Percentiles rank a stretch among this genome's conserved stretches.
Evolutionary conservation across 2,797 vertebrate genomes (phyloP).

Genomic region (Euphonia xanthogaster): DNA sequence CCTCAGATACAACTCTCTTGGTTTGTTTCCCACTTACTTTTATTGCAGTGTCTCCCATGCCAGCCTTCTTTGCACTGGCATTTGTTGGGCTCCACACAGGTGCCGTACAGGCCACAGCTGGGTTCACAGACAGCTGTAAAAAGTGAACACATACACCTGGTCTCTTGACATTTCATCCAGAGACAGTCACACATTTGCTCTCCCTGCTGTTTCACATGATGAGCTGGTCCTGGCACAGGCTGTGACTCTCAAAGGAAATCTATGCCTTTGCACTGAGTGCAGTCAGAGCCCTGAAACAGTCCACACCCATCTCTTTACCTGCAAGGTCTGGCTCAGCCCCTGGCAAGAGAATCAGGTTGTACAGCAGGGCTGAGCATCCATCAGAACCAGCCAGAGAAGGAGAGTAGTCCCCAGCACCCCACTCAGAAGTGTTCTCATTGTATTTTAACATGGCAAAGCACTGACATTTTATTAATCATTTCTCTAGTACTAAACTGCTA

Average conservation of each 20-base stretch:
- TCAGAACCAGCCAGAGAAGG: not conserved
- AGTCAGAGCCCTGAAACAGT: not conserved
- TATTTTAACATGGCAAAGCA: not conserved
- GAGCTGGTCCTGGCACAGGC: not conserved
- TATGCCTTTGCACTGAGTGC: not conserved
- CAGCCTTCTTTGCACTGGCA: slow-evolving; percentile 88
- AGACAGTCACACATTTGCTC: not conserved
- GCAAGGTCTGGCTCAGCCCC: not conserved
- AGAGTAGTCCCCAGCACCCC: not conserved
- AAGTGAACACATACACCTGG: not conserved
- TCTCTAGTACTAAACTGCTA: not conserved
- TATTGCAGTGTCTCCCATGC: slow-evolving; percentile 88
- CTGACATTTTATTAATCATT: not conserved
- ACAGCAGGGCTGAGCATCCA: not conserved
- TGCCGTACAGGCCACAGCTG: slow-evolving; percentile 81
- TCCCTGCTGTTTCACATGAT: not conserved
- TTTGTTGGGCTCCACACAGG: slow-evolving; percentile 84
- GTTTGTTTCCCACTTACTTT: slow-evolving; percentile 80
- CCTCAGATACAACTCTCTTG: fast-evolving
- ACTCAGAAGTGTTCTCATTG: not conserved
- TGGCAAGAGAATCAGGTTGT: not conserved
- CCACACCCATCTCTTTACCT: not conserved
- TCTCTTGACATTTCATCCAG: not conserved
- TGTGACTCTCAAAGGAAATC: not conserved
- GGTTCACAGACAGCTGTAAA: slow-evolving; percentile 86